Evolutionary conservation across 2,888 invertebrate genomes (phyloP).

Genomic region (Drosophila glabriapex): DNA sequence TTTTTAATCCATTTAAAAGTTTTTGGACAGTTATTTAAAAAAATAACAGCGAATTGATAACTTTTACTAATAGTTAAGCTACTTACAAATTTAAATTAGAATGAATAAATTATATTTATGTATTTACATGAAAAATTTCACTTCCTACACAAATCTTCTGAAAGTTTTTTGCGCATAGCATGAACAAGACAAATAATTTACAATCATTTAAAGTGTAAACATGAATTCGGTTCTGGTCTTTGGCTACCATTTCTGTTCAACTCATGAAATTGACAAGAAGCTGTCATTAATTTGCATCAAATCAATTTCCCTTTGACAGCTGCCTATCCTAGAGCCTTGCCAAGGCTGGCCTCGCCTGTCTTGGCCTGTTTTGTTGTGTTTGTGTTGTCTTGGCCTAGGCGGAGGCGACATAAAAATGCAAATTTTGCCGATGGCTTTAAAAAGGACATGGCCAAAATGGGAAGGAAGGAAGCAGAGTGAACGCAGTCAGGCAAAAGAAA

Average conservation of each 20-base stretch:
- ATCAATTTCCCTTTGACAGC: constrained; percentile 77
- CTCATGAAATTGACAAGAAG: constrained; percentile 73
- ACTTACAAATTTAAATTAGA: background rate
- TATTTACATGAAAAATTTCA: too few relatives aligned
- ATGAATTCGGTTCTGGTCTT: constrained; percentile 27
- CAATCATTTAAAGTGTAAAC: constrained; percentile 32
- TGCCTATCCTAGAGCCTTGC: constrained; percentile 31
- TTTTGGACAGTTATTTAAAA: background rate
- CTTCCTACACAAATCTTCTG: background rate
- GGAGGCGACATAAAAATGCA: constrained; percentile 73
- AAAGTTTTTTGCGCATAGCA: background rate
- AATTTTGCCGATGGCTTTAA: constrained; percentile 64
- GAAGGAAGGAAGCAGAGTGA: background rate
- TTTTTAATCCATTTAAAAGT: background rate
- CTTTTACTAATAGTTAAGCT: background rate
- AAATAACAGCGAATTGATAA: background rate
- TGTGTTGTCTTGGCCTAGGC: constrained; percentile 22
- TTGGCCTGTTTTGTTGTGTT: constrained; percentile 8
- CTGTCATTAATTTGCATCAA: constrained; percentile 81
- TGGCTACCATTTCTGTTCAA: constrained; percentile 2
- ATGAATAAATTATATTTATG: background rate
- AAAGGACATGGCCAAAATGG: constrained; percentile 16
- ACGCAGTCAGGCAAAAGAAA: constrained; percentile 10
- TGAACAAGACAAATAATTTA: background rate
- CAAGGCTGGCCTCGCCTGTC: background rate